These are phyloP conservation scores for Aleadryas rufinucha DNA, from an alignment of 2,113 vertebrate species.

Conservation along the genomic window DNA sequence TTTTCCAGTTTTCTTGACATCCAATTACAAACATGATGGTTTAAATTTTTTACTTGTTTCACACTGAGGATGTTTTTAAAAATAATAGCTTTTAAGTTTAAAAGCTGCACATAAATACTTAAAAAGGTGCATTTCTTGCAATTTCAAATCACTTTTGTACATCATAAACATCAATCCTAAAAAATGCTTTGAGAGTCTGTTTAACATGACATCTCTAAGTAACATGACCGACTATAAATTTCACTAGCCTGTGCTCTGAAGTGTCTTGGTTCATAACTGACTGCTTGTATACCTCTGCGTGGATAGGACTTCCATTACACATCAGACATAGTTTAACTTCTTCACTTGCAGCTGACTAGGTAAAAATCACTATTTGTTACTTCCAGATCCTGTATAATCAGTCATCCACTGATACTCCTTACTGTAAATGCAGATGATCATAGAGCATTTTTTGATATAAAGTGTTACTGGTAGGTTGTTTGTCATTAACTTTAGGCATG, in stretches of 20 bases:
- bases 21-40: constrained; percentile 21
- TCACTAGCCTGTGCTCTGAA: background rate
- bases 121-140: background rate
- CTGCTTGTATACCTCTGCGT: background rate
- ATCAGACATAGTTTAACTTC: background rate
- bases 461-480: background rate
- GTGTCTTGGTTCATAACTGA: background rate
- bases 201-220: background rate
- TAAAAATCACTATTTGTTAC: background rate
- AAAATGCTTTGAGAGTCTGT: constrained; percentile 2
- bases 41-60: constrained; percentile 41
- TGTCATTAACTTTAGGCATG: background rate
- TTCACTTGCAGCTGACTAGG: background rate
- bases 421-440: background rate
- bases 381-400: background rate
- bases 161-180: constrained; percentile 17
- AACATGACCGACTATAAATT: background rate
- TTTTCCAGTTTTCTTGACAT: constrained; percentile 55
- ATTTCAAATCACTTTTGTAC: constrained; percentile 13
- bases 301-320: background rate
- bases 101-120: constrained; percentile 18
- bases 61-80: background rate
- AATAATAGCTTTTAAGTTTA: background rate
- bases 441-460: background rate
- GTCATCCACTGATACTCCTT: background rate